Percentiles rank a stretch among this genome's conserved stretches.
Evolutionary conservation across 2,113 vertebrate species (phyloP).

Genomic region (Phoenicopterus ruber): DNA sequence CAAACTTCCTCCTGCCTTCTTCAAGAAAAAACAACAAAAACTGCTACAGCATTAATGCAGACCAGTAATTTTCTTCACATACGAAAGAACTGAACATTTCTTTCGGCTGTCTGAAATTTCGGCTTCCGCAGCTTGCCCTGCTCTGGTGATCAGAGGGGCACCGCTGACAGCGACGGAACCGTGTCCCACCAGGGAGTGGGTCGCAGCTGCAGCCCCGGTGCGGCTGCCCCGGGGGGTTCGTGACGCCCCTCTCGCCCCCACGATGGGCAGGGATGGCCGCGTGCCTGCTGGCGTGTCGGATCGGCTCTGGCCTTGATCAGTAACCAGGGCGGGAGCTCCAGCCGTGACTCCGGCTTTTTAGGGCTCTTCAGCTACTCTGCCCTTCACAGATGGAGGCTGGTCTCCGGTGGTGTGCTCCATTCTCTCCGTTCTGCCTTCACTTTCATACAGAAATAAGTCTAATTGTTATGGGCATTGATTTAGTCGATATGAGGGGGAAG

Average conservation of each 20-base stretch:
- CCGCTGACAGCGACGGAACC: too few species aligned
- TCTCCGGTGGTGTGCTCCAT: background rate
- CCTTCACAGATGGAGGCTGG: background rate
- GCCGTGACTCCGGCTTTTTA: background rate
- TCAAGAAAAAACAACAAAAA: background rate
- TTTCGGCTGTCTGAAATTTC: background rate
- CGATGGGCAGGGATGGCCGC: fast-evolving
- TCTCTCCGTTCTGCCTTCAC: background rate
- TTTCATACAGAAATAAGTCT: background rate
- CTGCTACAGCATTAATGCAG: background rate
- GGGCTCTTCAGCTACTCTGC: background rate
- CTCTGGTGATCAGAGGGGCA: background rate
- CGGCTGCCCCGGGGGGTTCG: background rate
- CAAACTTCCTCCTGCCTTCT: background rate
- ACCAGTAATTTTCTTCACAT: background rate
- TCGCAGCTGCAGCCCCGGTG: background rate
- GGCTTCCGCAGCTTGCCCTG: background rate
- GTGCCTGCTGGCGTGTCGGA: background rate
- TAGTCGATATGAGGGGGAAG: background rate
- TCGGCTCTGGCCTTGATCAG: background rate
- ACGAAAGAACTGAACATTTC: background rate
- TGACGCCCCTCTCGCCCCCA: too few species aligned
- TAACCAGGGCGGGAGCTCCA: background rate
- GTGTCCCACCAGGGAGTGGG: fast-evolving
- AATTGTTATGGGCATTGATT: background rate